Conservation (phyloP, 2,797 vertebrate species). For the Pteronotus mesoamericanus region DNA sequence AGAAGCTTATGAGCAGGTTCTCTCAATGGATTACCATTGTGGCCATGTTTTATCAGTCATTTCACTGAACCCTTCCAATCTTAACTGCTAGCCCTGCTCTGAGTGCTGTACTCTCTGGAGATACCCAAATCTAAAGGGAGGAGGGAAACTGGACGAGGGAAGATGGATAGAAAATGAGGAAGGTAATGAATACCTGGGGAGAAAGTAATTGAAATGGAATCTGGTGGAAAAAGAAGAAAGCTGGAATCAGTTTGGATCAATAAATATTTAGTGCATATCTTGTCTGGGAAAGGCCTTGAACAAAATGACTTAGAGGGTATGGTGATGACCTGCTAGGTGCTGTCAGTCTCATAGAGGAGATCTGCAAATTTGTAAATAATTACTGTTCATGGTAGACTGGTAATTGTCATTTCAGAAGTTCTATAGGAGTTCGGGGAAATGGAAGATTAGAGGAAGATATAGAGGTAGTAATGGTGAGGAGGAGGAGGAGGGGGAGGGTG, state of each 20-base stretch:
- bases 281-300: neutral
- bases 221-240: neutral
- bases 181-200: neutral
- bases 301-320: neutral
- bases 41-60: neutral
- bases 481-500: neutral
- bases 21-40: neutral
- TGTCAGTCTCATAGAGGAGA: neutral
- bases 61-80: neutral
- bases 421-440: neutral
- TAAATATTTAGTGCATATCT: neutral
- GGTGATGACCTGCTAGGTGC: neutral
- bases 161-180: neutral
- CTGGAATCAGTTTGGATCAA: neutral
- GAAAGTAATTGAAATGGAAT: neutral
- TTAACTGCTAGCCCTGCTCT: neutral
- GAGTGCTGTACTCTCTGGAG: neutral
- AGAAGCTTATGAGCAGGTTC: neutral
- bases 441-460: neutral
- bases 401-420: neutral
- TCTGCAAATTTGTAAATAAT: neutral
- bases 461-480: neutral
- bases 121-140: neutral
- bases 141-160: neutral
- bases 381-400: neutral